Percentiles rank a stretch among this genome's conserved stretches.
These are phyloP conservation scores for Trachythela sp. DNA, from an alignment of 64 coral and sea anemone genomes.

Conservation along the genomic window DNA sequence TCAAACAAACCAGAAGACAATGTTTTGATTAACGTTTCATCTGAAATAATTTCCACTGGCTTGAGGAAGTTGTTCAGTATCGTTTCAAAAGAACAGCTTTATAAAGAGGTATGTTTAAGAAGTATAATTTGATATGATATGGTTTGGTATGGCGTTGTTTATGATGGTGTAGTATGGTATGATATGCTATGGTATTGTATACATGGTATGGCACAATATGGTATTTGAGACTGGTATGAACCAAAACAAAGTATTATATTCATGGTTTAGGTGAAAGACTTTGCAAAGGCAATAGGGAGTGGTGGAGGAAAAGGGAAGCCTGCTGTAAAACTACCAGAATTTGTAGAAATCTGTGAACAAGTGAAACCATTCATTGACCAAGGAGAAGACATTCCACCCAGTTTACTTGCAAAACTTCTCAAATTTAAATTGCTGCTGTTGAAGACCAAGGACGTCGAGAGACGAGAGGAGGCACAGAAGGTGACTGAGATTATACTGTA, in stretches of 20 bases:
- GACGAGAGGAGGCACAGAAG: conserved; percentile 87
- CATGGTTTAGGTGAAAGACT: conserved; percentile 69
- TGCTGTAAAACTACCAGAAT: conserved; percentile 63
- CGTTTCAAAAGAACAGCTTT: conserved; percentile 70
- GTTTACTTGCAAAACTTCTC: conserved; percentile 73
- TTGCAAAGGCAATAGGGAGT: conserved; percentile 49
- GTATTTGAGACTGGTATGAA: not conserved
- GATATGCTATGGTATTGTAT: too few relatives aligned
- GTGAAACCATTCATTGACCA: conserved; percentile 87
- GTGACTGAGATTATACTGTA: not conserved
- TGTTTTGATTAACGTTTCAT: conserved; percentile 65
- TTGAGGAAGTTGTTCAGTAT: conserved; percentile 92
- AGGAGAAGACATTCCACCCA: conserved; percentile 61
- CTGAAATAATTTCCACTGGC: conserved; percentile 72
- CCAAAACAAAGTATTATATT: not conserved
- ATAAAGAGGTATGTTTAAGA: conserved; percentile 74
- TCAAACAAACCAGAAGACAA: conserved; percentile 75
- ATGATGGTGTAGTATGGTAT: not conserved
- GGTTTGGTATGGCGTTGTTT: not conserved
- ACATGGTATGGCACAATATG: not conserved
- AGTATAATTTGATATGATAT: not conserved
- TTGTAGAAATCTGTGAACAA: conserved; percentile 90
- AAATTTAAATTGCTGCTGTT: conserved; percentile 87
- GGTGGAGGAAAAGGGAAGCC: conserved; percentile 81
- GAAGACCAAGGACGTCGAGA: conserved; percentile 81